A percentile compares a stretch with the other conserved stretches of the same genome.
Conservation (phyloP, 1,140 invertebrate genomes). For the Galleria mellonella region DNA sequence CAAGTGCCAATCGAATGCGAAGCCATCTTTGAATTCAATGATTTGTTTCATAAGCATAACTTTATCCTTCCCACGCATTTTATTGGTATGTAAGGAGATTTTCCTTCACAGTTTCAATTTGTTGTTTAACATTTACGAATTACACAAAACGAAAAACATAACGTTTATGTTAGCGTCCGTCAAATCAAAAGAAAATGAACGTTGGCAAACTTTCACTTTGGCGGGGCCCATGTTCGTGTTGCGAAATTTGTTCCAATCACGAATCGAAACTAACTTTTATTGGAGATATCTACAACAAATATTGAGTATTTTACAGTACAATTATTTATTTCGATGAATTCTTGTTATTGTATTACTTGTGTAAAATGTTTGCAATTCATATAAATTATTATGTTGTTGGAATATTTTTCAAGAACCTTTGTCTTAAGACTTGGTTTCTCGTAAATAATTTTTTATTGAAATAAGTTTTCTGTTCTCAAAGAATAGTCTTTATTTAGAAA, state of each 20-base stretch:
- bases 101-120: too few relatives aligned
- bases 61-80: not conserved
- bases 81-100: too few relatives aligned
- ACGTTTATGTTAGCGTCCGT: constrained; percentile 11
- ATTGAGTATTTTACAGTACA: not conserved
- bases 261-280: too few relatives aligned
- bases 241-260: constrained; percentile 39
- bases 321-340: constrained; percentile 6
- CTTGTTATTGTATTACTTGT: constrained; percentile 1
- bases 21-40: constrained; percentile 63
- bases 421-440: too few relatives aligned
- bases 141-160: not conserved
- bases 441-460: too few relatives aligned
- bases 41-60: constrained; percentile 25
- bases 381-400: too few relatives aligned
- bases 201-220: constrained; percentile 52
- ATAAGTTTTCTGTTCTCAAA: too few relatives aligned
- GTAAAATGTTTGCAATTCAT: too few relatives aligned
- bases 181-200: constrained; percentile 36
- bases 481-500: too few relatives aligned
- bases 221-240: constrained; percentile 28
- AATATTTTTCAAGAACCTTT: too few relatives aligned
- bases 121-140: not conserved
- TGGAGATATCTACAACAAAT: too few relatives aligned
- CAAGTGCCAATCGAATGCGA: constrained; percentile 50